Evolutionary conservation across 2,888 invertebrate species (phyloP).

Genomic region (Callosobruchus maculatus): DNA sequence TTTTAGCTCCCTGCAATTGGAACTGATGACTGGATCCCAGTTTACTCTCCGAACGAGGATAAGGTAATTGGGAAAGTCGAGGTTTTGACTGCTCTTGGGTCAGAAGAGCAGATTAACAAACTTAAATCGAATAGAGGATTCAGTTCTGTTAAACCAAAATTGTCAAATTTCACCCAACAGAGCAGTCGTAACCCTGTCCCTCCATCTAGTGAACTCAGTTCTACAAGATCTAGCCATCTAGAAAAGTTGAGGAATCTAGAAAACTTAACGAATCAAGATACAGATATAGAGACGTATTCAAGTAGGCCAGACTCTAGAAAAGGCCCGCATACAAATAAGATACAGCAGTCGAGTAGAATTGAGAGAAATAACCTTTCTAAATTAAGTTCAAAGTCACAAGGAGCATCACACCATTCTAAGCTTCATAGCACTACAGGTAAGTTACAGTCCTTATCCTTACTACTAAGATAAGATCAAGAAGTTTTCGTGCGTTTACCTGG

Average conservation of each 20-base stretch:
- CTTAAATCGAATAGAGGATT: conserved; percentile 49
- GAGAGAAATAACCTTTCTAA: too few relatives aligned
- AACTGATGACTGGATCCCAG: conserved; percentile 58
- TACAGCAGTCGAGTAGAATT: too few relatives aligned
- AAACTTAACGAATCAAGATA: too few relatives aligned
- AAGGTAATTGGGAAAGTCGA: conserved; percentile 54
- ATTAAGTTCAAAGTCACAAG: too few relatives aligned
- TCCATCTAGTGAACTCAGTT: not conserved
- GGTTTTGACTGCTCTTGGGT: conserved; percentile 58
- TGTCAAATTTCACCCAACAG: conserved; percentile 24
- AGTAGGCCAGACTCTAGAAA: not conserved
- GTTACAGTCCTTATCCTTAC: too few relatives aligned
- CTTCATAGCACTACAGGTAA: too few relatives aligned
- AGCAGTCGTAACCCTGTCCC: not conserved
- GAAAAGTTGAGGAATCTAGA: not conserved
- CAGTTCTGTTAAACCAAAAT: conserved; percentile 6
- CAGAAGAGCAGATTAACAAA: conserved; percentile 56
- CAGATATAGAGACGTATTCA: not conserved
- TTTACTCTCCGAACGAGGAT: conserved; percentile 49
- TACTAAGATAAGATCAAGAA: too few relatives aligned
- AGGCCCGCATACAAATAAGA: not conserved
- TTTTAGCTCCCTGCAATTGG: conserved; percentile 57
- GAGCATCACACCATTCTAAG: too few relatives aligned
- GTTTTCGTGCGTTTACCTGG: too few relatives aligned
- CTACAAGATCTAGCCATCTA: not conserved